Evolutionary conservation across 2,797 vertebrate genomes (phyloP).

Genomic region (Pogonophryne albipinna): DNA sequence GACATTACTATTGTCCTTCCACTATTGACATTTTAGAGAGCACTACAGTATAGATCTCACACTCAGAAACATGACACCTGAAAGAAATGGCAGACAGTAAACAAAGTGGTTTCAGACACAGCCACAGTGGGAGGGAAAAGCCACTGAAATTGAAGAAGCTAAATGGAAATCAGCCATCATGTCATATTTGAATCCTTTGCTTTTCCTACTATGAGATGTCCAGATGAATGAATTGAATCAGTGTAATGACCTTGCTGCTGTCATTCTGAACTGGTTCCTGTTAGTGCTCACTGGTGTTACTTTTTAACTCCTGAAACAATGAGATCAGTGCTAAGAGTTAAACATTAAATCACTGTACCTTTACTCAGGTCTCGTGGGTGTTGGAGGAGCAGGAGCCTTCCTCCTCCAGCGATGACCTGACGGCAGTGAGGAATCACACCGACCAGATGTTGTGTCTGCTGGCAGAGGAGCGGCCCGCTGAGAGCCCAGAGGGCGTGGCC

Average conservation of each 20-base stretch:
- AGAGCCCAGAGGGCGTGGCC: constrained; percentile 60
- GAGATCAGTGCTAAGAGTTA: not conserved
- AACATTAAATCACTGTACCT: not conserved
- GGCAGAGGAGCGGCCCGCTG: constrained; percentile 90
- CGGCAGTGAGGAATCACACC: constrained; percentile 94
- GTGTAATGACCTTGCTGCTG: not conserved
- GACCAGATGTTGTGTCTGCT: constrained; percentile 96
- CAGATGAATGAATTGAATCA: not conserved
- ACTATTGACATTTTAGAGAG: not conserved
- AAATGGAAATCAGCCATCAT: not conserved
- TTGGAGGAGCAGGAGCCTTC: constrained; percentile 88
- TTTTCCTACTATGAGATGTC: not conserved
- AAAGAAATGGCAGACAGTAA: not conserved
- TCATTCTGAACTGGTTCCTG: not conserved
- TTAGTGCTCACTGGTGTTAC: not conserved
- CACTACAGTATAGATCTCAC: not conserved
- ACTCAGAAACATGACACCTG: not conserved
- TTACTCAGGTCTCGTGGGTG: constrained; percentile 90
- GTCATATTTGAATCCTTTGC: too few relatives aligned
- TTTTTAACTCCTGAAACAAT: not conserved
- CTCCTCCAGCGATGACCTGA: constrained; percentile 90
- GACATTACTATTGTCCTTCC: too few relatives aligned
- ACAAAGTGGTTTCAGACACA: not conserved
- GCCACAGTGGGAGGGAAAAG: not conserved
- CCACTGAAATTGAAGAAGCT: not conserved